phyloP scores from a whole-genome alignment of 2,113 vertebrate species.

The Suncus etruscus region DNA sequence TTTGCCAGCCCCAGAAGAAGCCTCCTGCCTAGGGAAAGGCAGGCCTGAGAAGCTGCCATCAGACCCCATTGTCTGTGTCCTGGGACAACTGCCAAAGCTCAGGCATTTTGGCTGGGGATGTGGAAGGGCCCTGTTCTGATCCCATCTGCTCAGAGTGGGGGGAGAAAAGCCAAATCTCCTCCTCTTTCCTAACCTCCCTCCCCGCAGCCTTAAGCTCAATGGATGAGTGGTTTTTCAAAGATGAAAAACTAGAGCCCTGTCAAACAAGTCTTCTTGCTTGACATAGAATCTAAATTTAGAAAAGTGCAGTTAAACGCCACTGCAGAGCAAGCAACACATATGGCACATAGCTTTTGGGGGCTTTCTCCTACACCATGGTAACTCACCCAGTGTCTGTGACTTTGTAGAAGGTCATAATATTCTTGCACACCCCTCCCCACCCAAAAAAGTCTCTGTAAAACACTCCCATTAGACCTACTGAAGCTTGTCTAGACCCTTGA shows the following conservation, averaged over 20 bases:
- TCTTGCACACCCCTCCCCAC: background rate
- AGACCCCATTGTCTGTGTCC: conserved; percentile 83
- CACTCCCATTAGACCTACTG: background rate
- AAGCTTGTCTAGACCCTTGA: background rate
- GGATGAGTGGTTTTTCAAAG: conserved; percentile 75
- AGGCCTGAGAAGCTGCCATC: conserved; percentile 71
- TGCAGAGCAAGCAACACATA: background rate
- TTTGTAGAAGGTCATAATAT: background rate
- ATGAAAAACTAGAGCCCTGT: conserved; percentile 70
- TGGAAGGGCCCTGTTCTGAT: conserved; percentile 74
- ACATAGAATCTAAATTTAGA: conserved; percentile 78
- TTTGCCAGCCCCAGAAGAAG: conserved; percentile 57
- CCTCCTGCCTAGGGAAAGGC: conserved; percentile 53
- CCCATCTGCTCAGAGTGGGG: conserved; percentile 80
- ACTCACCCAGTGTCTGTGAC: background rate
- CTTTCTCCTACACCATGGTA: background rate
- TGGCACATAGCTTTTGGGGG: background rate
- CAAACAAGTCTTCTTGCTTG: conserved; percentile 63
- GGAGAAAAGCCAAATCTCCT: conserved; percentile 59
- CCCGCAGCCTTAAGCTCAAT: conserved; percentile 1
- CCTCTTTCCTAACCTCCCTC: conserved; percentile 29
- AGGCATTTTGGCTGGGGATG: conserved; percentile 62
- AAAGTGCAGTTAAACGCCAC: conserved; percentile 34
- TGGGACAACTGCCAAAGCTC: conserved; percentile 82
- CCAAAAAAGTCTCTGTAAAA: background rate